Evolutionary conservation across 1,140 invertebrate species (phyloP).

Genomic region (Philaenus spumarius): DNA sequence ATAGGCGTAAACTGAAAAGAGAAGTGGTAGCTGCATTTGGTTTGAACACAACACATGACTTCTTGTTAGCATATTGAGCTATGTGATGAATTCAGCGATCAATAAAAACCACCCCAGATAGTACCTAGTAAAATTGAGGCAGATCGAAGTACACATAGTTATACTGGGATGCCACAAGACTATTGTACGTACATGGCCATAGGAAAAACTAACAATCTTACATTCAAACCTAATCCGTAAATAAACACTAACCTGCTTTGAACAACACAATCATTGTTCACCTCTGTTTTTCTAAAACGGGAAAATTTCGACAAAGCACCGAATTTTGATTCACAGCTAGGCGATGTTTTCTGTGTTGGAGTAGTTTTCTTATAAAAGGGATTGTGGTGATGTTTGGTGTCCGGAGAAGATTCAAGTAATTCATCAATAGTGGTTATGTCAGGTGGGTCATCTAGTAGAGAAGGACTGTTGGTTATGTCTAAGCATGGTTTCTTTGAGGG

Average conservation of each 20-base stretch:
- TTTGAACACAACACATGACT: no score
- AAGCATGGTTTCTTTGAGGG: not conserved
- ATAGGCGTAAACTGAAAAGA: no score
- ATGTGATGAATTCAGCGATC: no score
- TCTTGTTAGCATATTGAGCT: no score
- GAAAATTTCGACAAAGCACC: slow-evolving; percentile 16
- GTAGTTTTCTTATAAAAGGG: not conserved
- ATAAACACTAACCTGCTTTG: slow-evolving; percentile 26
- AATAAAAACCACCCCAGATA: no score
- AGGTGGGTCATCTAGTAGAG: not conserved
- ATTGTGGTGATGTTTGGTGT: not conserved
- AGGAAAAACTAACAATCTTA: no score
- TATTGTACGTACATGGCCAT: no score
- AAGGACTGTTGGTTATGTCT: not conserved
- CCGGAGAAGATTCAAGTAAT: slow-evolving; percentile 6
- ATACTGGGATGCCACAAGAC: no score
- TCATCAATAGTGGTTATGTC: not conserved
- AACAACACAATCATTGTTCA: slow-evolving; percentile 6
- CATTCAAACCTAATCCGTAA: no score
- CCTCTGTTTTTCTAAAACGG: slow-evolving; percentile 19
- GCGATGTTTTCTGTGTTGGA: slow-evolving; percentile 6
- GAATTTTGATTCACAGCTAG: slow-evolving; percentile 22
- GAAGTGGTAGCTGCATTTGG: no score
- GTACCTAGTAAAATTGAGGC: no score
- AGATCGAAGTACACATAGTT: no score